Evolutionary conservation across 1,140 invertebrate genomes (phyloP).

Genomic region (Anthonomus grandis): DNA sequence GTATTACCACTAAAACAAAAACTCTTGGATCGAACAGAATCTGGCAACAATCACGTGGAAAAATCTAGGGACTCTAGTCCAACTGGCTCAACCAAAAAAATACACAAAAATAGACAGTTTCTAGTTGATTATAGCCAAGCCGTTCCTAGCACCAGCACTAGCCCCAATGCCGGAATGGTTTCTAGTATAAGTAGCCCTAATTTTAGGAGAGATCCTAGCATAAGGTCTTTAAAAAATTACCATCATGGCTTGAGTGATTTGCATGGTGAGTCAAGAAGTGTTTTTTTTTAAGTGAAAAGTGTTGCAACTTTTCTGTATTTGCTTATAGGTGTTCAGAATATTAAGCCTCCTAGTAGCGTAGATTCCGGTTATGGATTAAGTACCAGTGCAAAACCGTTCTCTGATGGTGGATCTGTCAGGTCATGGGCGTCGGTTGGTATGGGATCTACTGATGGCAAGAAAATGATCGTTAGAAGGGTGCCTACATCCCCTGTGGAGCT

Average conservation of each 20-base stretch:
- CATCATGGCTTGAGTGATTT: conserved; percentile 31
- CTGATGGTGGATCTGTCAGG: conserved; percentile 65
- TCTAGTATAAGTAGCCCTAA: conserved; percentile 31
- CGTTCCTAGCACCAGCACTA: conserved; percentile 15
- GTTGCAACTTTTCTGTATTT: neutral
- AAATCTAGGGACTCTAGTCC: conserved; percentile 14
- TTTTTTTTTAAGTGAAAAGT: neutral
- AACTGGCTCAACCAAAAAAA: conserved; percentile 1
- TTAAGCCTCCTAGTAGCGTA: conserved; percentile 32
- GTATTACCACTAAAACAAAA: conserved; percentile 4
- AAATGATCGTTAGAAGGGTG: conserved; percentile 75
- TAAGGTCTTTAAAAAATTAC: conserved; percentile 34
- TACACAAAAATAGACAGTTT: neutral
- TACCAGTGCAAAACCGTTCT: conserved; percentile 41
- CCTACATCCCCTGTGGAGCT: conserved; percentile 78
- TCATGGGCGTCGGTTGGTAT: conserved; percentile 79
- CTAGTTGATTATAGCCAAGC: conserved; percentile 5
- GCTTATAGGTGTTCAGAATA: conserved; percentile 5
- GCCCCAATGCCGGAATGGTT: conserved; percentile 9
- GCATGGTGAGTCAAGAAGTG: conserved; percentile 4
- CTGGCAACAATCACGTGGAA: conserved; percentile 1
- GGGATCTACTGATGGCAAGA: conserved; percentile 81
- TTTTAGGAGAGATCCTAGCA: conserved; percentile 36
- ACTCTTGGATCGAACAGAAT: no score
- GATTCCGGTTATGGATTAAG: conserved; percentile 34